These are phyloP conservation scores for Baryphthengus martii DNA, from an alignment of 2,113 vertebrate genomes.

Conservation along the genomic window DNA sequence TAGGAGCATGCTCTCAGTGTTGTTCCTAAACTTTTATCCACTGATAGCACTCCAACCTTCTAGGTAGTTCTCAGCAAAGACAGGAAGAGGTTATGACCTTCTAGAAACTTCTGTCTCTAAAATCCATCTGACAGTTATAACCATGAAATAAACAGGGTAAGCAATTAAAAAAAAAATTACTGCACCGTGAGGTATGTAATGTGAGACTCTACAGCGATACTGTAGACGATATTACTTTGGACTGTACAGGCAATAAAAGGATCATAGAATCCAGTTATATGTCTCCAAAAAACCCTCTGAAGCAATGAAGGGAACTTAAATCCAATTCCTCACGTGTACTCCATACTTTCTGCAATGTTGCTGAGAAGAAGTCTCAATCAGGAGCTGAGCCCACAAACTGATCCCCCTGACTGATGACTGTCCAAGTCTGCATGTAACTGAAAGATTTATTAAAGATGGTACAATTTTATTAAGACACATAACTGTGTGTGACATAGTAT, in stretches of 20 bases:
- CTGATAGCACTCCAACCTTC: background rate
- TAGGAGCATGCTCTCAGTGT: background rate
- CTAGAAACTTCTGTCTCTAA: background rate
- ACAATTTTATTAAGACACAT: background rate
- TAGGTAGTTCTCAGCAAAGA: background rate
- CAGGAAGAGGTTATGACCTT: background rate
- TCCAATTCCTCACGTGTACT: accelerated
- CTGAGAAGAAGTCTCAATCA: background rate
- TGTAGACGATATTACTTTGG: background rate
- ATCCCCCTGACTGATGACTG: background rate
- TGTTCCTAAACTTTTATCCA: background rate
- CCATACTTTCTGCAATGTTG: background rate
- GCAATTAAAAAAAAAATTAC: background rate
- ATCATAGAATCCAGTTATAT: background rate
- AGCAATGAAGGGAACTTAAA: background rate
- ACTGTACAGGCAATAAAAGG: background rate
- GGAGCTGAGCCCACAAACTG: background rate
- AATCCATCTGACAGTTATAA: background rate
- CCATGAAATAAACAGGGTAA: background rate
- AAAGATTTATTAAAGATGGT: background rate
- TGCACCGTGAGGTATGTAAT: accelerated
- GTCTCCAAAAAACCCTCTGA: background rate
- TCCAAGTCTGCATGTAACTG: background rate
- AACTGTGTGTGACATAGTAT: background rate
- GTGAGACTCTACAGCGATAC: background rate